These are phyloP conservation scores for Amphipoea oculea DNA, from an alignment of 2,888 invertebrate species.

Conservation along the genomic window DNA sequence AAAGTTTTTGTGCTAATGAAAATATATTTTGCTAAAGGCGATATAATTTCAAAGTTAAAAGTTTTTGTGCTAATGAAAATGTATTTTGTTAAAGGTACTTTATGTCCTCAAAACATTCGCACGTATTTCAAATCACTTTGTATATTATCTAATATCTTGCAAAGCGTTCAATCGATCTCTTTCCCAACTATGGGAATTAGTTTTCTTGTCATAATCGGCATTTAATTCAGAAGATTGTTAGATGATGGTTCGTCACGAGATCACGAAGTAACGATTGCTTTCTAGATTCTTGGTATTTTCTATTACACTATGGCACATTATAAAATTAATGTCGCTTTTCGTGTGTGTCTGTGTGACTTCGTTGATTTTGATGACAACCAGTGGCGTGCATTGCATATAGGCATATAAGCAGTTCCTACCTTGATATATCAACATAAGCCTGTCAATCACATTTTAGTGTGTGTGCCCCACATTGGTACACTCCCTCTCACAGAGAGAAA, in stretches of 20 bases:
- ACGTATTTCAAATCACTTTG: constrained; percentile 5
- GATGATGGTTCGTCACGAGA: constrained; percentile 43
- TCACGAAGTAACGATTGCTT: constrained; percentile 35
- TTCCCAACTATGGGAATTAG: constrained; percentile 20
- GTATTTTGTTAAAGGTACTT: background rate
- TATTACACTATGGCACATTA: background rate
- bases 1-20: background rate
- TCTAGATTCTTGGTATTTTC: background rate
- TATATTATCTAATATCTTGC: constrained; percentile 21
- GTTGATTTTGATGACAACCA: no score
- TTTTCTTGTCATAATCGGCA: constrained; percentile 38
- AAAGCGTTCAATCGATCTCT: constrained; percentile 13
- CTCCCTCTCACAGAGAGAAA: no score
- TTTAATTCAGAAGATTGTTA: constrained; percentile 9
- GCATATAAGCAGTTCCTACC: no score
- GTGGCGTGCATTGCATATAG: no score
- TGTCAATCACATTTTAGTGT: no score
- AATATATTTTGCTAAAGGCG: background rate
- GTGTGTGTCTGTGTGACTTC: no score
- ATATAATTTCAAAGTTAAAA: background rate
- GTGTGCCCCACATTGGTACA: no score
- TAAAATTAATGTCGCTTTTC: no score
- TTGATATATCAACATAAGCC: no score
- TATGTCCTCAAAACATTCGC: background rate
- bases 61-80: background rate